Base-by-base conservation (phyloP, 1,140 invertebrate species). In the Mercenaria mercenaria region DNA sequence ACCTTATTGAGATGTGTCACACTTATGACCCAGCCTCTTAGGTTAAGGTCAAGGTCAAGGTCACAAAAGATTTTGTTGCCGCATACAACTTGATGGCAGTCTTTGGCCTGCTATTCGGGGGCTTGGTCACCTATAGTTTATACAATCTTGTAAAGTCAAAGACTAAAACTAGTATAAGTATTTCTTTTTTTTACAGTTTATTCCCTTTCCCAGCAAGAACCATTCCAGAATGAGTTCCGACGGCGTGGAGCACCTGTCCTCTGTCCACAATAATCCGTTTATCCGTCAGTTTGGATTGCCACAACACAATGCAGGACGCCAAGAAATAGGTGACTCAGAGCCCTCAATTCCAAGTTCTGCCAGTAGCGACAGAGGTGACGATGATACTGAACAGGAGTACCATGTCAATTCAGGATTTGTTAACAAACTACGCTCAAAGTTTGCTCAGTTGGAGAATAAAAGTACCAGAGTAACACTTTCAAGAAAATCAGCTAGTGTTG, bases 341-440 rank as follows among this genome's bases (percentile, higher is more conserved):
- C 26, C 26, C 26, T 39, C 50, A 20, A 43, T 59, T 80, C 26
- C 56, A 8, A 79, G 85, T 61, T 61, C 39, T 23, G 39, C 52
- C 4, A 82, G 83, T 72, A 91, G 74, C 47, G 83, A 88, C 34
- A 79, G 67, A 47, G 87, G 90, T 59, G 90, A 89, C 74, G 89
- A 90, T 81, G 93, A 94, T 23, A 77, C 90, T n/a, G 88, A 92
- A 34, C 90, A 92, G 32, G 95, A 95, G 74, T 95, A 95, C 82
- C 91, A 91, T 23, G 94, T 94, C 34, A 93, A 93, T 32, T 94
- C 93, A 26, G 95, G 95, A 23, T 95, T 95, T 93, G 95, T 96
- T 37, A 91, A 94, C 81, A 95, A 94, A 89, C 89, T 95, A 26
- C 83, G 93, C 52, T 92, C 92, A 74, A 95, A 94, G 89, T 96